Evolutionary conservation across 2,113 vertebrate species (phyloP), one percentile per base, ranked within the genome.

Genomic region (Platichthys flesus): DNA sequence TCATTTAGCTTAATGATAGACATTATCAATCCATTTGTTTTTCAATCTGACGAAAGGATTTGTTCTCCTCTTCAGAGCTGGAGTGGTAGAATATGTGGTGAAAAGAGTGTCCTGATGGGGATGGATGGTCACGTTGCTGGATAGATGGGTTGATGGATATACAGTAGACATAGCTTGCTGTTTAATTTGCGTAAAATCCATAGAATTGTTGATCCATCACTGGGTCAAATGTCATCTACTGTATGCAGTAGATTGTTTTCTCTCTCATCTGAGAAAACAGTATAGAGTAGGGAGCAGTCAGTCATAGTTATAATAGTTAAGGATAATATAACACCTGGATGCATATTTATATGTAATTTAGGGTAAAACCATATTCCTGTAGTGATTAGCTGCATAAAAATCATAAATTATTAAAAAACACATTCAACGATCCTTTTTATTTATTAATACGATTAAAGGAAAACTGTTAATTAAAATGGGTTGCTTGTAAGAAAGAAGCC

Each of bases 1-100:
- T 75, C 26, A 58, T 71, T 80, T 62, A 62, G 20, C 45, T 63
- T 77, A 75, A 63, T 75, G 9, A 26, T 47, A 31, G 42, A 62
- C 54, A 68, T 73, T 77, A 76, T 54, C 67, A 67, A 57, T 66
- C 42, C 61, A 74, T 83, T 78, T 77, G 54, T 63, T 35, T 68
- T 76, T 76, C 61, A 62, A 31, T 61, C 31, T n/a, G 67, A 49
- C 40, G 16, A 55, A 76, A 69, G 58, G 54, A 60, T 84, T 83
- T 75, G 61, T 79, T 61, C 3, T 78, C 52, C 13, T 40, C 21
- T 4, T 54, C 13, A 45, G 60, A 24, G 52, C 54, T 51, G n/a
- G 13, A 23, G 51, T 54, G 59, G 2, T 51, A n/a, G 18, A 71
- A 78, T 74, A n/a, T 65, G 21, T 37, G 54, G 65, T 65, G 26